Base-by-base conservation (phyloP, 1,140 invertebrate species). In the Brachionus manjavacas region DNA sequence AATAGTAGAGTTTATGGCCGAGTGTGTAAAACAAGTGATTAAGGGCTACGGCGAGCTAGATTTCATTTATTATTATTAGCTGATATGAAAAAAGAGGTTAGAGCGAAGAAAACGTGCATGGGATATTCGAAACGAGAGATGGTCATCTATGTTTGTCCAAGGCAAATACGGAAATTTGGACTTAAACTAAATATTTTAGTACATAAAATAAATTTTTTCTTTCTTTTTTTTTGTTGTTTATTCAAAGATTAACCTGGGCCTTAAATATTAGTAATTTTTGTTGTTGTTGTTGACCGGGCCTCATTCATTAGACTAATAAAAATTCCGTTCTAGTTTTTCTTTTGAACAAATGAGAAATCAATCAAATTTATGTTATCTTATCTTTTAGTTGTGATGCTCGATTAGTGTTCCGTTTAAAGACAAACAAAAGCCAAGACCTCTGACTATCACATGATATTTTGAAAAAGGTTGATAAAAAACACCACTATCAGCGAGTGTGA, bases 21-120 rank as follows among this genome's bases (percentile, higher is more conserved):
- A n/a, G n/a, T n/a, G n/a, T n/a, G n/a, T n/a, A n/a, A 31, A 74
- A 74, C 70, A 74, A 74, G 70, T 74, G 70, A 74, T 74, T 46
- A 74, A 4, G 16, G 31, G 2, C 31, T 20, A 41, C 20, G 16
- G 16, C 31, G 66, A 68, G 1, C 7, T 35, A 7, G 31, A 35
- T 35, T 35, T 35, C 31, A 35, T 35, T 35, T 35, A 35, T 35
- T 35, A 7, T 35, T 35, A 35, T 20, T 4, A 72, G 4, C 16
- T 39, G 31, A 72, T 72, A 41, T 3, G 16, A 43, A 74, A 20
- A 41, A 74, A 74, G 70, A 76, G 72, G 72, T 46, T 23, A 76
- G 28, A 76, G 12, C 6, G 11, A 41, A 23, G n/a, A 43, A 72
- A 72, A 72, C 16, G 68, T 72, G 68, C 68, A 72, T 72, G 68